Conservation (phyloP, 2,797 vertebrate genomes). For the Crypturellus tataupa region DNA sequence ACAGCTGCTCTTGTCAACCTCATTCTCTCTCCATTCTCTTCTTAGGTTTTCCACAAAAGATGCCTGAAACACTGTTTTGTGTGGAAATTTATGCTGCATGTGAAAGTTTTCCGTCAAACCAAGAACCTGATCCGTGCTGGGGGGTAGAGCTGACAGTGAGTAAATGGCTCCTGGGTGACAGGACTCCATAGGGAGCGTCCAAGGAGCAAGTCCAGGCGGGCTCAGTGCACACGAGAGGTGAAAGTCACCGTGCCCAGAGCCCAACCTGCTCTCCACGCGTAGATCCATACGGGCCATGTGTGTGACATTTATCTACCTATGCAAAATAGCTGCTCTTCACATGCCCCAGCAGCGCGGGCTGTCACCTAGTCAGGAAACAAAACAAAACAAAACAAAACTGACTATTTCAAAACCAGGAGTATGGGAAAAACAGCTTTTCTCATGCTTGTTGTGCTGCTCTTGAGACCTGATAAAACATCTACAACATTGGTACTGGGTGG, state of each 20-base stretch:
- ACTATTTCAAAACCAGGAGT: background rate
- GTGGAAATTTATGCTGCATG: background rate
- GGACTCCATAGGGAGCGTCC: background rate
- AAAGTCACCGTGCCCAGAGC: background rate
- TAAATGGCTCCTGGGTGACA: background rate
- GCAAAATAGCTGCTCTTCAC: background rate
- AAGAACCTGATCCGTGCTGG: background rate
- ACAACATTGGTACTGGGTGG: background rate
- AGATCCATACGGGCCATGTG: background rate
- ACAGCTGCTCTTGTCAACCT: background rate
- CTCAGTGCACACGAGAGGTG: accelerated
- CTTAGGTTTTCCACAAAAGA: background rate
- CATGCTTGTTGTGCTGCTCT: background rate
- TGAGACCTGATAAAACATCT: background rate
- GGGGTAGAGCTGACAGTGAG: background rate
- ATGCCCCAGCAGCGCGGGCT: background rate
- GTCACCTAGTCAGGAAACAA: background rate
- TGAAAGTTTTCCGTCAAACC: background rate
- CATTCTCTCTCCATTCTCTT: background rate
- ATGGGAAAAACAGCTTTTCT: background rate
- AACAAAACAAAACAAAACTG: background rate
- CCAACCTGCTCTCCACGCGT: accelerated
- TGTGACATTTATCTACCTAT: background rate
- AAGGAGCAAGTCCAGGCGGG: background rate
- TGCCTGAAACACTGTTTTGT: background rate